Conservation (phyloP, 2,797 vertebrate genomes). For the Discoglossus pictus region DNA sequence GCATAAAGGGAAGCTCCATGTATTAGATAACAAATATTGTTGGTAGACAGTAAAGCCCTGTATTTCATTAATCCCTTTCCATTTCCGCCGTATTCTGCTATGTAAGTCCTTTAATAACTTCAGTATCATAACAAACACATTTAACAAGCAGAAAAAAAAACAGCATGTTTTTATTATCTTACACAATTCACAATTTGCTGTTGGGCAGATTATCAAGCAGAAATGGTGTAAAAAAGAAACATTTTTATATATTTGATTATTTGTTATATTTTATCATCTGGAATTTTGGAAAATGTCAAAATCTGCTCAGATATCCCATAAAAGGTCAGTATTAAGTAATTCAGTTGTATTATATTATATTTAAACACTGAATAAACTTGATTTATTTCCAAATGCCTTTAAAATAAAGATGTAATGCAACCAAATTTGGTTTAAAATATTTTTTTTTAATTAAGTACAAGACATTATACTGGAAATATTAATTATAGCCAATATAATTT, state of each 20-base stretch:
- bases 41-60: slow-evolving; percentile 5
- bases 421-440: slow-evolving; percentile 14
- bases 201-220: slow-evolving; percentile 20
- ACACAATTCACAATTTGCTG: background rate
- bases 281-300: slow-evolving; percentile 13
- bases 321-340: slow-evolving; percentile 36
- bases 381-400: slow-evolving; percentile 40
- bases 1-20: background rate
- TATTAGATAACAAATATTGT: background rate
- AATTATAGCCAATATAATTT: slow-evolving; percentile 46
- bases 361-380: slow-evolving; percentile 40
- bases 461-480: slow-evolving; percentile 42
- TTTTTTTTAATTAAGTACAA: slow-evolving; percentile 42
- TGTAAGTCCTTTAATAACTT: background rate
- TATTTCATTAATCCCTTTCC: slow-evolving; percentile 10
- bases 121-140: background rate
- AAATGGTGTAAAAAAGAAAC: background rate
- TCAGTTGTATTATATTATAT: slow-evolving; percentile 28
- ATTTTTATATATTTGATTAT: background rate
- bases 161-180: slow-evolving; percentile 2
- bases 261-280: slow-evolving; percentile 9
- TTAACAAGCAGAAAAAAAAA: background rate
- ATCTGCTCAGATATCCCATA: slow-evolving; percentile 1
- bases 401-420: slow-evolving; percentile 35
- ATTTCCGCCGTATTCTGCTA: background rate